Evolutionary conservation across 2,888 invertebrate species (phyloP), one percentile per base, ranked within the genome.

Genomic region (Dioctria rufipes): DNA sequence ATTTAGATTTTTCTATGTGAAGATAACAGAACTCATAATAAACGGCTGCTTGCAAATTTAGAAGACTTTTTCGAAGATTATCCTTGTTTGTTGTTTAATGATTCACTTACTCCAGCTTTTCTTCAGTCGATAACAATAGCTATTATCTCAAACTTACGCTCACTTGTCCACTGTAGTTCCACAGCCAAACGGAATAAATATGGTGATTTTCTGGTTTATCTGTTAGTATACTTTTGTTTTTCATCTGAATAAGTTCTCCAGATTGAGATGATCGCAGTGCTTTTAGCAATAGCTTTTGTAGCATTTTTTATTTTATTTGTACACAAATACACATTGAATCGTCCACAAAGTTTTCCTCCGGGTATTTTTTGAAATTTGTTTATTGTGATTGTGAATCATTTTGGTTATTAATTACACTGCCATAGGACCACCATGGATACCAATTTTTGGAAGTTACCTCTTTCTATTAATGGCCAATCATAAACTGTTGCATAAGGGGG

Each of bases 401-500:
- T 25, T 25, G 25, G 25, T 25, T 25, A 25, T 25, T 25, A 25
- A 25, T 25, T 25, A 25, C 63, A 5, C 78, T 80, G 69, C 84
- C 83, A 11, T 86, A 93, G 93, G 93, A 61, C 92, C 93, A 3
- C 92, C 92, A 0, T 90, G 91, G 39, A 86, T 93, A 61, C 93
- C 93, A 1, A 73, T 93, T 25, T 92, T 92, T 84, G 93, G 93
- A 3, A 91, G 91, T 43, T 93, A 93, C 83, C 91, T 92, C 87
- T 89, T 92, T 60, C 85, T 93, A 61, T 85, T 93, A 58, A 86
- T 91, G 79, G 87, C 91, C 51, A 89, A 91, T 83, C 90, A 90
- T 82, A 89, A 88, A 71, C 91, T 90, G 84, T 86, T 92, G 0
- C 90, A 92, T 11, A 87, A 88, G 71, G 91, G 91, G 0, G 88